Percentiles rank a stretch among this genome's conserved stretches.
Evolutionary conservation across 2,113 vertebrate genomes (phyloP).

Genomic region (Vulpes lagopus): DNA sequence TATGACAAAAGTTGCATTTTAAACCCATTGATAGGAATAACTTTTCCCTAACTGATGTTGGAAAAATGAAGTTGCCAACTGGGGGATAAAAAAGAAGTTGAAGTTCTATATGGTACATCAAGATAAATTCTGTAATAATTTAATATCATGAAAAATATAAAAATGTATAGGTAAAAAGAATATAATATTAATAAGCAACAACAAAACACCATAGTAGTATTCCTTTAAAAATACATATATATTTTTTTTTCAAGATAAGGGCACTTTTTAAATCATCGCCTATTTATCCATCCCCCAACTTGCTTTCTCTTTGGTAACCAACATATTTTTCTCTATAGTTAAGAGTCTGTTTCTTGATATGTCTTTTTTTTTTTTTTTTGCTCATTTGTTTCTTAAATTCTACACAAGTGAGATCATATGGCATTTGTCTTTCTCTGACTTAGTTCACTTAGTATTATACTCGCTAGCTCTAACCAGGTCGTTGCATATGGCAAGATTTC

Average conservation of each 20-base stretch:
- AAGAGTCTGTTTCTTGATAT: not conserved
- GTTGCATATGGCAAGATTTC: not conserved
- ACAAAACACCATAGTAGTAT: not conserved
- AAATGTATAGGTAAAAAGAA: not conserved
- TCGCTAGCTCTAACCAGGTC: not conserved
- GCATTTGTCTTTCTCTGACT: not conserved
- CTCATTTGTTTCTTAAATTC: not conserved
- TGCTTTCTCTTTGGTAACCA: not conserved
- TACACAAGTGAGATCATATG: not conserved
- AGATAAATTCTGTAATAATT: not conserved
- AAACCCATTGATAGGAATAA: not conserved
- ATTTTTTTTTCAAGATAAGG: not conserved
- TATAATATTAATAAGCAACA: not conserved
- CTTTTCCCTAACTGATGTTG: not conserved
- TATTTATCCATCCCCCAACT: not conserved
- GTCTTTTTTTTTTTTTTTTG: not conserved
- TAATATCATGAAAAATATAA: not conserved
- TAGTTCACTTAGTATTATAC: not conserved
- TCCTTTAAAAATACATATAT: not conserved
- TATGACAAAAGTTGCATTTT: not conserved
- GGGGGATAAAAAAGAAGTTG: not conserved
- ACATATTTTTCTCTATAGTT: not conserved
- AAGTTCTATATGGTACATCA: not conserved
- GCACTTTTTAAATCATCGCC: not conserved
- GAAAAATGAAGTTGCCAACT: not conserved